phyloP scores from a whole-genome alignment of 2,888 invertebrate genomes.

The Endotricha flammealis region DNA sequence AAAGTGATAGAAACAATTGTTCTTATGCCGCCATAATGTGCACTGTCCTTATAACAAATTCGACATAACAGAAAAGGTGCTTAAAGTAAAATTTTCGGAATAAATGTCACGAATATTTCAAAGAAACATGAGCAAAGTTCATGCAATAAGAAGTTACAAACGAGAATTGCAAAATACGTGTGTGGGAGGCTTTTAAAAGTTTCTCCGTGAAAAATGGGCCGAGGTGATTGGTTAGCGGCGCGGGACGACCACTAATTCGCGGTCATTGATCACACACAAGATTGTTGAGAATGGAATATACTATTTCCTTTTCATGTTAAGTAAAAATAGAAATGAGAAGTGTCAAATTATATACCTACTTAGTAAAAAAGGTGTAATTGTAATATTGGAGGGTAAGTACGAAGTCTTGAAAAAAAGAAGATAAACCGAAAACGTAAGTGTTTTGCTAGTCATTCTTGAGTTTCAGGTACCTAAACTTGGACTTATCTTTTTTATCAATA shows the following conservation, averaged over 20 bases:
- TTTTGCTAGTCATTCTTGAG: no score
- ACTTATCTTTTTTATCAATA: no score
- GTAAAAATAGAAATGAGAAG: no score
- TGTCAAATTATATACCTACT: no score
- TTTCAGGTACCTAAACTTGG: no score
- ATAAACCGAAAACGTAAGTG: no score
- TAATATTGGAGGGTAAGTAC: no score
- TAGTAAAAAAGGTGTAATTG: no score
- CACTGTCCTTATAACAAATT: no score
- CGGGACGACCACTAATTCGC: slow-evolving; percentile 25
- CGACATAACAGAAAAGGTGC: neutral
- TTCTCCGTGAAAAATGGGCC: slow-evolving; percentile 48
- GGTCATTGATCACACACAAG: slow-evolving; percentile 8
- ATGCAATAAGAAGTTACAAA: slow-evolving; percentile 14
- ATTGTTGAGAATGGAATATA: neutral
- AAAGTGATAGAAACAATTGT: no score
- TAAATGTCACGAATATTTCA: slow-evolving; percentile 4
- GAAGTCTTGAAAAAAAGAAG: no score
- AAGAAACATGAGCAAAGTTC: slow-evolving; percentile 6
- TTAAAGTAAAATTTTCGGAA: slow-evolving; percentile 4
- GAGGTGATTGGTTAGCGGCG: slow-evolving; percentile 19
- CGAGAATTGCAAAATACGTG: slow-evolving; percentile 18
- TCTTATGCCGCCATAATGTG: no score
- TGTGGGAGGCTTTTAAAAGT: slow-evolving; percentile 50
- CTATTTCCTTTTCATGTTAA: neutral